Conservation (phyloP, 2,113 vertebrate genomes). For the Candoia aspera region DNA sequence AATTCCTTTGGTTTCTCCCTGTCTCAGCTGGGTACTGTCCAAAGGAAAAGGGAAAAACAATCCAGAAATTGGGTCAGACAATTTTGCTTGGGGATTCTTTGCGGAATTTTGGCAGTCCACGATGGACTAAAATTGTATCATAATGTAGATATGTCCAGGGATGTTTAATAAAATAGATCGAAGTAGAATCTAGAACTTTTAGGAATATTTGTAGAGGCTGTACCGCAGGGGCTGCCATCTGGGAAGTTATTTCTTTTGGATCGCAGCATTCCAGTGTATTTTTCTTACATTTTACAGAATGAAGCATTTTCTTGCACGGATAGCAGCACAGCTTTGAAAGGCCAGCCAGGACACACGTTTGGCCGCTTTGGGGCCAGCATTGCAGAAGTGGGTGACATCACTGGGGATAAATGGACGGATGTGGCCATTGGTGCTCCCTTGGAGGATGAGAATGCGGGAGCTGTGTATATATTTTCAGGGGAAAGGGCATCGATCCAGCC, state of each 20-base stretch:
- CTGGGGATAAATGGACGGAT: constrained; percentile 79
- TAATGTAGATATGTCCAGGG: too few relatives aligned
- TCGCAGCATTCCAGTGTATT: not conserved
- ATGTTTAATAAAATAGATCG: not conserved
- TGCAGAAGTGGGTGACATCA: constrained; percentile 74
- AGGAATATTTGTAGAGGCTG: not conserved
- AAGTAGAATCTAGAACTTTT: not conserved
- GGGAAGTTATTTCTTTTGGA: not conserved
- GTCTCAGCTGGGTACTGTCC: not conserved
- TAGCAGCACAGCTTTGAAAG: constrained; percentile 33
- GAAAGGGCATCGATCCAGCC: constrained; percentile 36
- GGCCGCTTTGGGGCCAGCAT: constrained; percentile 81
- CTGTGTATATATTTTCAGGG: constrained; percentile 82
- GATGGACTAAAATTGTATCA: not conserved
- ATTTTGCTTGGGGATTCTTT: not conserved
- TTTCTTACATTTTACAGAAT: constrained; percentile 4
- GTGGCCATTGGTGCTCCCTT: constrained; percentile 84
- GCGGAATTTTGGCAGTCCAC: not conserved
- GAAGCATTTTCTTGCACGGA: constrained; percentile 37
- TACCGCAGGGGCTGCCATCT: not conserved
- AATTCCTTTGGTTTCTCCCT: not conserved
- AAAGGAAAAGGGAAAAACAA: not conserved
- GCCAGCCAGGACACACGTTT: constrained; percentile 56
- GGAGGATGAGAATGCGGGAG: constrained; percentile 77
- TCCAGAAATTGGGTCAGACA: not conserved